Base-by-base conservation (phyloP, 2,888 invertebrate species). In the Drosophila mettleri region DNA sequence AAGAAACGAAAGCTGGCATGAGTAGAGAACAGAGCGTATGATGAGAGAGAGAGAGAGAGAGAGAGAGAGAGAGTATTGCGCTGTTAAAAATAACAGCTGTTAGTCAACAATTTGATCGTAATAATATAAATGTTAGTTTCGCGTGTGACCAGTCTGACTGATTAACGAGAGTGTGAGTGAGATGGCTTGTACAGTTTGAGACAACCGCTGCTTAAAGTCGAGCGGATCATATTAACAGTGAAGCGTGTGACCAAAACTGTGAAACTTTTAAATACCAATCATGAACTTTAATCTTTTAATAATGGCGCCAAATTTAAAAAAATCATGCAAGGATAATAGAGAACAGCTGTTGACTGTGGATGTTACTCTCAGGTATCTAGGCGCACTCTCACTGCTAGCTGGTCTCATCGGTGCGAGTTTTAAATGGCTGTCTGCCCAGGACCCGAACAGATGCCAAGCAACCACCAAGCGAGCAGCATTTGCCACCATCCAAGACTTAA, bases 381-480 rank as follows among this genome's bases (percentile, higher is more conserved):
- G 48, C 63, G 60, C 72, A 65, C 62, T 71, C 71, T 64, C 73
- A 58, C 34, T 49, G 53, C 46, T 62, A 41, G 43, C 27, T 62
- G 41, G 48, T 18, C 20, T 18, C 38, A 27, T 52, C 18, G 29
- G 18, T 27, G 38, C 41, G 36, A 52, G 48, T 43, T 62, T 61
- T 62, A 29, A 38, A 59, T 60, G 27, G 53, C 49, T 71, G 53
- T 24, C 53, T 69, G 57, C 33, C 58, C 24, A 67, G 63, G 74
- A 78, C 48, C 69, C 74, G 67, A 76, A 39, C 85, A 81, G 85
- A 85, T 69, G 87, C 51, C 48, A 81, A 78, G 60, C 67, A 66
- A 87, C 78, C 70, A 82, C 76, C 80, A 71, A 87, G 63, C 83
- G 53, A 78, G 60, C 59, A 82, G 65, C 71, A 82, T 69, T 69